Evolutionary conservation across 1,140 invertebrate genomes (phyloP).

Genomic region (Heliconius congener): DNA sequence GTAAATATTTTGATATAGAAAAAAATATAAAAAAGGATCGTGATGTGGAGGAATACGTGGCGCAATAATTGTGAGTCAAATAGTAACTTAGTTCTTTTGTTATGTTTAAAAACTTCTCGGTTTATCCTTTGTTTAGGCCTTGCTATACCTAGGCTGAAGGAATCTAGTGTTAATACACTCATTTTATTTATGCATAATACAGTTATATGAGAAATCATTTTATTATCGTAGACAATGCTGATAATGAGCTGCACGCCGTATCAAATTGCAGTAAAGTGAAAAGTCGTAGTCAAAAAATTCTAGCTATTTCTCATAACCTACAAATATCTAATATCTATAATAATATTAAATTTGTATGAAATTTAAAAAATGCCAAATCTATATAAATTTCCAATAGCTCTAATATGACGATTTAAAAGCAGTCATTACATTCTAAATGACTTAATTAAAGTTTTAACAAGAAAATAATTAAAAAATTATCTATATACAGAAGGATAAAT

Average conservation of each 20-base stretch:
- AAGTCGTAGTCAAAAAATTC: not conserved
- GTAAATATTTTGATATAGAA: constrained; percentile 10
- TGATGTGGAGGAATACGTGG: not conserved
- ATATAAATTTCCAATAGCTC: not conserved
- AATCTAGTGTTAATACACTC: too few relatives aligned
- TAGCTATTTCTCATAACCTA: too few relatives aligned
- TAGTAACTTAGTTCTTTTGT: not conserved
- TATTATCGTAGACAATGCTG: too few relatives aligned
- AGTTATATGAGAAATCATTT: too few relatives aligned
- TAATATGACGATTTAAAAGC: not conserved
- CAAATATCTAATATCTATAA: too few relatives aligned
- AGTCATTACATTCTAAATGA: not conserved
- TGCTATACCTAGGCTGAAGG: too few relatives aligned
- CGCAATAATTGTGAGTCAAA: not conserved
- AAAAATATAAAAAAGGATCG: not conserved
- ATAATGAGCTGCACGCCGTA: too few relatives aligned
- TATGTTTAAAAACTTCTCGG: not conserved
- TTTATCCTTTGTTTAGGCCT: too few relatives aligned
- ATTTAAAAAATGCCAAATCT: not conserved
- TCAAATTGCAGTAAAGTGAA: not conserved
- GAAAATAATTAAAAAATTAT: too few relatives aligned
- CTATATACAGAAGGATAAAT: not conserved
- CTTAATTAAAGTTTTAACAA: not conserved
- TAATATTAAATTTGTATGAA: not conserved
- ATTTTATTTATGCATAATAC: too few relatives aligned